phyloP scores from a whole-genome alignment of 1,140 invertebrate species.

The Drosophila elegans region DNA sequence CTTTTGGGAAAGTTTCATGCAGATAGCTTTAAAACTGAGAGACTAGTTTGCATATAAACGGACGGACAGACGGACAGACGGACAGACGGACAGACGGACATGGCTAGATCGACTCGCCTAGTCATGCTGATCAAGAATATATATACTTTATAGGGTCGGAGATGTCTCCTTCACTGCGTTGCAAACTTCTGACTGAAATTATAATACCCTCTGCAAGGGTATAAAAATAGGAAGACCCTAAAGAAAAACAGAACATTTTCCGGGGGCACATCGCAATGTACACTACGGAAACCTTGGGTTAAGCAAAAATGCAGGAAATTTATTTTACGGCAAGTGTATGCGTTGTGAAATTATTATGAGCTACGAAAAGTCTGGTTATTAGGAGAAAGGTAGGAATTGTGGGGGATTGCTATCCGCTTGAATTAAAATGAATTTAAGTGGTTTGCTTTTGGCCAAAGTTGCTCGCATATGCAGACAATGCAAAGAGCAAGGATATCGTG shows the following conservation, averaged over 20 bases:
- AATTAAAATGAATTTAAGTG: conserved; percentile 65
- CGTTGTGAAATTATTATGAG: conserved; percentile 63
- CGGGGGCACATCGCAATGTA: neutral
- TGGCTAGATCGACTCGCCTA: too few relatives aligned
- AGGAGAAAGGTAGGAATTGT: neutral
- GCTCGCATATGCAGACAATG: conserved; percentile 41
- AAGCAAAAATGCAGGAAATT: conserved; percentile 62
- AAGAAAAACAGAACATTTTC: conserved; percentile 21
- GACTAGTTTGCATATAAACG: too few relatives aligned
- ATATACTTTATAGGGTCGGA: too few relatives aligned
- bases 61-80: too few relatives aligned
- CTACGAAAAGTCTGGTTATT: conserved; percentile 31
- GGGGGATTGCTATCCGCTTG: conserved; percentile 21
- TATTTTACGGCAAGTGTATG: conserved; percentile 68
- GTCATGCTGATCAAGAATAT: too few relatives aligned
- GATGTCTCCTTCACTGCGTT: too few relatives aligned
- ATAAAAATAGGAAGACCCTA: conserved; percentile 15
- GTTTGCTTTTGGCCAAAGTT: conserved; percentile 37
- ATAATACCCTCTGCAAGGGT: too few relatives aligned
- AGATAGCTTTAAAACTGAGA: too few relatives aligned
- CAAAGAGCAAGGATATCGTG: conserved; percentile 41
- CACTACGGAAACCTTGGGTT: neutral
- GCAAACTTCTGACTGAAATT: too few relatives aligned
- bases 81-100: too few relatives aligned
- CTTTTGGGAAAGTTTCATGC: too few relatives aligned